Evolutionary conservation across 2,113 vertebrate species (phyloP), one percentile per base, ranked within the genome.

Genomic region (Gavialis gangeticus): DNA sequence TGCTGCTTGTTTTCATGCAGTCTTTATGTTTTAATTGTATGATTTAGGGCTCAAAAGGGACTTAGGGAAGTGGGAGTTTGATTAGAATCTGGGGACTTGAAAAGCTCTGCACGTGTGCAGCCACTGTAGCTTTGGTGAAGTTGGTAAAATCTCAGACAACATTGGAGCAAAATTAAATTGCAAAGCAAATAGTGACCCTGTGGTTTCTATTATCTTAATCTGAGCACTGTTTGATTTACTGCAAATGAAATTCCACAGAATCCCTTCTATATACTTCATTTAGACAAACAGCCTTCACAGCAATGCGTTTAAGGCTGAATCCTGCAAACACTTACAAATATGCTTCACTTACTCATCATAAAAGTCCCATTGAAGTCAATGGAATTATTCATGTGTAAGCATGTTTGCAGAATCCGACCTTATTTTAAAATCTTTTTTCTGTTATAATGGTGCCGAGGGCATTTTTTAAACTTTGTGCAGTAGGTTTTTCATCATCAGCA

Each of bases 1-100:
- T 85, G 91, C 92, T 87, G 91, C 93, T 94, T 67, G 78, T 86
- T 88, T 93, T 94, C 96, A 94, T 46, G 46, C 77, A 71, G 24
- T 84, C 79, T 95, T 91, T 95, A n/a, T 55, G 18, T 91, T 93
- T 37, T 81, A 81, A 86, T 69, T 86, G 63, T 76, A 5, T 57
- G 71, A 77, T 57, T 84, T 77, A 73, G 93, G 87, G 93, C 87
- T 94, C 88, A 55, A 17, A 17, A 84, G 84, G 69, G 79, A 24
- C 60, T 28, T 10, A 12, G 71, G 84, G 93, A 75, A 89, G 60
- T n/a, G 64, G 85, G 89, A 77, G 22, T 89, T 93, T 73, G 88
- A 77, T 80, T 2, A 10, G 82, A 93, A 75, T 91, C 66, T 4
- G 0, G 56, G 76, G 62, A 2, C 85, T 56, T 55, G 85, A 76